Percentiles rank a stretch among this genome's conserved stretches.
Conservation (phyloP, 2,113 vertebrate genomes). For the Pteropus alecto region DNA sequence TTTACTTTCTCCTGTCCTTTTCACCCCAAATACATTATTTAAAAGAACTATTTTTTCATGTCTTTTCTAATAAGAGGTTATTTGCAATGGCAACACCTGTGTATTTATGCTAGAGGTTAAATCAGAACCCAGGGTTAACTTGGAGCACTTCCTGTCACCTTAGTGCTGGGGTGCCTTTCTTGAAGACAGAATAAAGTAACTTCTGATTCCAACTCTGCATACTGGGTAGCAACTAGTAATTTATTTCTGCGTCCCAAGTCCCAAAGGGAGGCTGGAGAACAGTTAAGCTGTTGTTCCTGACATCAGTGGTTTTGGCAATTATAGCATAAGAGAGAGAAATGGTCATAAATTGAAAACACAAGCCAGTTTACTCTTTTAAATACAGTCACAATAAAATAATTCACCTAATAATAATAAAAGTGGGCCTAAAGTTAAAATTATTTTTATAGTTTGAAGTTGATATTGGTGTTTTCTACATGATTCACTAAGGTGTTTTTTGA, state of each 20-base stretch:
- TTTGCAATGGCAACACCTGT: slow-evolving; percentile 29
- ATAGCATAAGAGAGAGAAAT: slow-evolving; percentile 15
- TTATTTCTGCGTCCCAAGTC: slow-evolving; percentile 34
- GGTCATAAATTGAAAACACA: slow-evolving; percentile 15
- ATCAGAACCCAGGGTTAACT: slow-evolving; percentile 22
- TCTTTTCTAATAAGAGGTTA: neutral
- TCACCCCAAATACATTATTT: slow-evolving; percentile 11
- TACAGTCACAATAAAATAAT: slow-evolving; percentile 37
- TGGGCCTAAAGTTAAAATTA: neutral
- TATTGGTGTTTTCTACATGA: neutral
- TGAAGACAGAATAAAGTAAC: slow-evolving; percentile 42
- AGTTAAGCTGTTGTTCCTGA: slow-evolving; percentile 30
- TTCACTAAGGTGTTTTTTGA: neutral
- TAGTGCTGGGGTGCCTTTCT: neutral
- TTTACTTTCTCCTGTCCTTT: neutral
- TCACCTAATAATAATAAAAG: slow-evolving; percentile 42
- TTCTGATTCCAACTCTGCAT: slow-evolving; percentile 20
- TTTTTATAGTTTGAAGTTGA: neutral
- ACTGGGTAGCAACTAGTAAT: neutral
- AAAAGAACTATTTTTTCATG: neutral
- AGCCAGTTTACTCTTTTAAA: slow-evolving; percentile 43
- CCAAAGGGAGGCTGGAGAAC: neutral
- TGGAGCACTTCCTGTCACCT: slow-evolving; percentile 5
- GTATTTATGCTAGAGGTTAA: slow-evolving; percentile 28
- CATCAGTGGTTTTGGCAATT: slow-evolving; percentile 52